Evolutionary conservation across 2,113 vertebrate species (phyloP), one percentile per base, ranked within the genome.

Genomic region (Forbesichthys papilliferus): DNA sequence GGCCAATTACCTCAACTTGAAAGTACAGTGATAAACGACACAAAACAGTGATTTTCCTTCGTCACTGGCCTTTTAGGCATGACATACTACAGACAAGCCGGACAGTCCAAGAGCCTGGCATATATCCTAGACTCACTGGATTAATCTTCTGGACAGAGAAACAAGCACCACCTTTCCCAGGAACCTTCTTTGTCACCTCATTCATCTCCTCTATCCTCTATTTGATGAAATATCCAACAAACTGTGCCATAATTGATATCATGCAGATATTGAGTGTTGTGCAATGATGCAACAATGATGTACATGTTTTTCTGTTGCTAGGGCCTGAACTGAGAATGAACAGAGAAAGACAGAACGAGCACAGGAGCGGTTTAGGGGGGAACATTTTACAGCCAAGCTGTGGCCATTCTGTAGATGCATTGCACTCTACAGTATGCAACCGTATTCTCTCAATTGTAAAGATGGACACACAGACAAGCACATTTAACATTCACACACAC

Each of bases 221-320:
- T 88, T 89, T 59, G 61, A 71, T 58, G 61, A 82, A 75, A 87
- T 74, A 75, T 75, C 72, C 65, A 87, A 82, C 67, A 87, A 89
- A 90, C 86, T 77, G 11, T 42, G 54, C 68, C 51, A 48, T 80
- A 79, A 86, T 87, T 74, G 85, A 87, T 69, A 58, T 18, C 73
- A 61, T 63, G 53, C 73, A 73, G 58, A 82, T 83, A 82, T 58
- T 78, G 82, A 88, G 54, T 77, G 77, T n/a, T 67, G 64, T 69
- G 42, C 61, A 56, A 57, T 51, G 18, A 52, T 16, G 16, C 16
- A 16, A 16, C 16, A 16, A 16, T 16, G 16, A 16, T 16, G 16
- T 86, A 86, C 86, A 89, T 87, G 87, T 91, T 89, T 87, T 57
- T 65, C 66, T 79, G 88, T 87, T 85, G 87, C 89, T 84, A 89